Conservation (phyloP, 2,888 invertebrate species). For the Carcina quercana region DNA sequence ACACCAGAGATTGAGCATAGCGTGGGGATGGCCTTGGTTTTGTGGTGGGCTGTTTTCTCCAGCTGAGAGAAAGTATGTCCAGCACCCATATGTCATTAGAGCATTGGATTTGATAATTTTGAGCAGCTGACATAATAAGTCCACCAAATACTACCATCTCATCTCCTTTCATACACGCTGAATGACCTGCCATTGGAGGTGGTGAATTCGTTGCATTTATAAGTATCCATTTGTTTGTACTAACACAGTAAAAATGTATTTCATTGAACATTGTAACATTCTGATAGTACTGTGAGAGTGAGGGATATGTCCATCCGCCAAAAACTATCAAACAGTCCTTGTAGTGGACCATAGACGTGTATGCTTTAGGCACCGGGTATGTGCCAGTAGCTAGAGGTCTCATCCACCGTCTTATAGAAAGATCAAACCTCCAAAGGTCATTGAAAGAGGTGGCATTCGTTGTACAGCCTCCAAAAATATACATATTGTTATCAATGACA, state of each 20-base stretch:
- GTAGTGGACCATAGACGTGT: slow-evolving; percentile 93
- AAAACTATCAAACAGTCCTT: slow-evolving; percentile 89
- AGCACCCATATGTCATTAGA: slow-evolving; percentile 94
- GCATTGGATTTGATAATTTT: slow-evolving; percentile 60
- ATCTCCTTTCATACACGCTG: slow-evolving; percentile 88
- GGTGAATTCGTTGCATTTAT: slow-evolving; percentile 80
- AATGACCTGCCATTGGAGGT: slow-evolving; percentile 93
- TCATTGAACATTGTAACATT: slow-evolving; percentile 93
- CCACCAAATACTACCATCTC: slow-evolving; percentile 91
- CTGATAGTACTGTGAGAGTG: slow-evolving; percentile 88
- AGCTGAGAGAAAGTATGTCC: slow-evolving; percentile 82
- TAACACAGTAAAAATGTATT: slow-evolving; percentile 89
- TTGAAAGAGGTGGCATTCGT: slow-evolving; percentile 96
- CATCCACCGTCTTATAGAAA: slow-evolving; percentile 89
- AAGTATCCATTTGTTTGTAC: slow-evolving; percentile 85
- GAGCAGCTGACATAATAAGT: slow-evolving; percentile 67
- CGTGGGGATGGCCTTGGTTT: slow-evolving; percentile 84
- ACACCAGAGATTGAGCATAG: slow-evolving; percentile 95
- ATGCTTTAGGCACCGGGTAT: slow-evolving; percentile 97
- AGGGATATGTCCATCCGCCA: slow-evolving; percentile 97
- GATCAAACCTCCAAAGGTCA: slow-evolving; percentile 95
- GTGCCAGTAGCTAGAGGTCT: slow-evolving; percentile 86
- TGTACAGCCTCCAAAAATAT: slow-evolving; percentile 97
- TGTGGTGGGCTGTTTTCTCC: slow-evolving; percentile 84
- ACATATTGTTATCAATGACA: slow-evolving; percentile 89